A percentile compares a stretch with the other conserved stretches of the same genome.
Conservation (phyloP, 2,113 vertebrate genomes). For the Perca fluviatilis region DNA sequence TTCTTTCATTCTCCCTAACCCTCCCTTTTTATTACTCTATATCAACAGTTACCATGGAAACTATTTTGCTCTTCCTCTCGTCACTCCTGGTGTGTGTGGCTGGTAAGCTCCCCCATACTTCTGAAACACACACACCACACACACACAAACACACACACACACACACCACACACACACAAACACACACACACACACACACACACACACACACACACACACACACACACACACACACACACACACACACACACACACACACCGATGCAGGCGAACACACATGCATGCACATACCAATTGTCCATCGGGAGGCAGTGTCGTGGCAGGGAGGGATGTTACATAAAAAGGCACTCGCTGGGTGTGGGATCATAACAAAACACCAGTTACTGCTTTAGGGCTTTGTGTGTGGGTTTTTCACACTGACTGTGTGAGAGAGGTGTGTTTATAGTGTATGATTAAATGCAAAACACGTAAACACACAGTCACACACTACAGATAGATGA, state of each 20-base stretch:
- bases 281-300: conserved; percentile 13
- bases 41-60: conserved; percentile 92
- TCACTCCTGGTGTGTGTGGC: conserved; percentile 88
- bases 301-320: conserved; percentile 56
- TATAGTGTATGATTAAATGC: conserved; percentile 25
- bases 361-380: conserved; percentile 39
- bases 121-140: not conserved
- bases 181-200: not conserved
- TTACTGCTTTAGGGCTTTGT: conserved; percentile 40
- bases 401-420: conserved; percentile 3
- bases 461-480: conserved; percentile 8
- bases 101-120: conserved; percentile 84
- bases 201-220: too few relatives aligned
- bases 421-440: conserved; percentile 40
- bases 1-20: conserved; percentile 40
- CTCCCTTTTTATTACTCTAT: conserved; percentile 56
- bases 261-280: not conserved
- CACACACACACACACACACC: too few relatives aligned
- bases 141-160: conserved; percentile 3
- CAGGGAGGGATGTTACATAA: not conserved
- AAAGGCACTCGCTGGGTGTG: conserved; percentile 19
- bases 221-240: too few relatives aligned
- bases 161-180: not conserved
- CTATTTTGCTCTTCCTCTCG: conserved; percentile 88
- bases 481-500: conserved; percentile 24